Evolutionary conservation across 2,797 vertebrate species (phyloP), one percentile per base, ranked within the genome.

Genomic region (Amazonetta brasiliensis): DNA sequence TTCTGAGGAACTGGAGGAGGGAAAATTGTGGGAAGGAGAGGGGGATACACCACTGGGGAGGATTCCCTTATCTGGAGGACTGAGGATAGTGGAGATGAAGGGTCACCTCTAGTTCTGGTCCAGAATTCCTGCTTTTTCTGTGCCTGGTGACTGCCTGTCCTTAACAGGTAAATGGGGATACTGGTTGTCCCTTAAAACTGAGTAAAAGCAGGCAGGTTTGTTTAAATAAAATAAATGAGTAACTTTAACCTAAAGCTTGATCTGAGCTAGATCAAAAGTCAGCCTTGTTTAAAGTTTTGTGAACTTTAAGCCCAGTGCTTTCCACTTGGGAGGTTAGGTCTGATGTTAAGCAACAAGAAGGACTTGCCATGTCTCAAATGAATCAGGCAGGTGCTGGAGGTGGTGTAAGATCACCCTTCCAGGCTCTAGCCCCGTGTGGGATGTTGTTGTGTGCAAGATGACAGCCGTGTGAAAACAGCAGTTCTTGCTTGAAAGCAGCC

Each of bases 381-480:
- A 19, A 35, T 17, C 22, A n/a, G 19, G 39, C 8, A 5, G 30
- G 25, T 31, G 44, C 46, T 78, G 10, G 39, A 81, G 55, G 23
- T 62, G 76, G 6, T 43, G 14, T 21, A 37, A 56, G 39, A 66
- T 55, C 28, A 19, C 39, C 26, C 35, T 71, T 1, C 1, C 14
- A 17, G 25, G 48, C 10, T 6, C 8, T 14, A 52, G 3, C 10
- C 2, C 11, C 2, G 0, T 28, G 23, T 0, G 0, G 85, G 67
- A 1, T 26, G 31, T 48, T 35, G 46, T 1, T 3, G 63, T 3
- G 1, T 26, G 44, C 2, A 59, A 83, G 52, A 33, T 37, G 30
- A 2, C 9, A 21, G 66, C 58, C 71, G 54, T 10, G 30, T 60
- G 48, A 58, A 55, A 86, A 16, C 60, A 43, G 31, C 12, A 6